These are phyloP conservation scores for Calameuta pallipes DNA, from an alignment of 2,888 invertebrate genomes.

Conservation along the genomic window DNA sequence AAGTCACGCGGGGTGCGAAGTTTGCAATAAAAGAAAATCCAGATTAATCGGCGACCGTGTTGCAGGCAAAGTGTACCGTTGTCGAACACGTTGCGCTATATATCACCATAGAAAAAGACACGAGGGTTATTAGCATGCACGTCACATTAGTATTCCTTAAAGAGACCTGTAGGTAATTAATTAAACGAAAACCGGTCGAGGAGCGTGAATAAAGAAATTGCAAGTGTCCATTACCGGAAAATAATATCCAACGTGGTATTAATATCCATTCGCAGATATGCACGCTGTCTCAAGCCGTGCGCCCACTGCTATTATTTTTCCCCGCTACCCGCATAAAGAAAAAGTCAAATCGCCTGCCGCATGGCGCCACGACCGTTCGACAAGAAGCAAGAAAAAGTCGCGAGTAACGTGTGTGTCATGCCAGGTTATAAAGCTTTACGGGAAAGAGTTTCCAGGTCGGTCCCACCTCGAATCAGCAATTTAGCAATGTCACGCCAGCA, in stretches of 20 bases:
- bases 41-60: conserved; percentile 23
- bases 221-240: neutral
- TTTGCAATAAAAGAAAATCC: conserved; percentile 2
- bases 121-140: conserved; percentile 27
- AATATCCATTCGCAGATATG: neutral
- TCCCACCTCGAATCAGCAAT: conserved; percentile 7
- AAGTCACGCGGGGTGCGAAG: neutral
- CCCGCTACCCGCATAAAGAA: neutral
- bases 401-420: neutral
- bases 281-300: neutral
- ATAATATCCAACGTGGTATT: neutral
- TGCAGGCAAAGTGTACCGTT: conserved; percentile 11
- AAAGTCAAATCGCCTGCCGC: neutral
- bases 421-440: neutral
- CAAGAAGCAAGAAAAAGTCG: neutral
- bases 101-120: conserved; percentile 10
- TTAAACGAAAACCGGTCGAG: conserved; percentile 25
- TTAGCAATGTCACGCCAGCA: conserved; percentile 15
- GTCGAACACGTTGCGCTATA: conserved; percentile 29
- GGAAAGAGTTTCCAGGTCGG: neutral
- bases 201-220: conserved; percentile 31
- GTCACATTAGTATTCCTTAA: conserved; percentile 33
- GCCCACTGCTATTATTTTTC: neutral
- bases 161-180: conserved; percentile 28
- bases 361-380: neutral